Percentiles rank a stretch among this genome's conserved stretches.
Conservation (phyloP, 2,113 vertebrate species). For the Oceanites oceanicus region DNA sequence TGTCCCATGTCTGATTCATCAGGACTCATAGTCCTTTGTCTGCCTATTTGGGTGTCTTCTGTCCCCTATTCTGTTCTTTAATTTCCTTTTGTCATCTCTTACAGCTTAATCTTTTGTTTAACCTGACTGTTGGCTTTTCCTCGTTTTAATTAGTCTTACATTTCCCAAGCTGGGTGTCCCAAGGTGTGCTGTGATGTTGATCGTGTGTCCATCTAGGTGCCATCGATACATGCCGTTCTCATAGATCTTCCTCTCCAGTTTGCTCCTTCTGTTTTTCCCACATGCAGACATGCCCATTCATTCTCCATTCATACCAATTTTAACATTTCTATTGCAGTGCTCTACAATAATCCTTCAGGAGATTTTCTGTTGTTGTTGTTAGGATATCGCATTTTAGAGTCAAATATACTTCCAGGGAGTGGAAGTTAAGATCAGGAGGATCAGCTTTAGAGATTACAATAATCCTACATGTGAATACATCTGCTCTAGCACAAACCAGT, state of each 20-base stretch:
- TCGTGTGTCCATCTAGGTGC: neutral
- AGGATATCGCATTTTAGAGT: neutral
- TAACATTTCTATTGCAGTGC: neutral
- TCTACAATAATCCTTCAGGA: neutral
- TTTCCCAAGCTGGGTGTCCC: neutral
- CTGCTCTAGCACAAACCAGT: neutral
- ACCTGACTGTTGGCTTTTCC: neutral
- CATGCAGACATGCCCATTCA: neutral
- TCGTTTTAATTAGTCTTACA: neutral
- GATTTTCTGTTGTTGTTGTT: neutral
- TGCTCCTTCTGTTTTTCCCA: neutral
- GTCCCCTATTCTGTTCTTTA: neutral
- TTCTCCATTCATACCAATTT: neutral
- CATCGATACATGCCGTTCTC: neutral
- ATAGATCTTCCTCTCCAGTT: neutral
- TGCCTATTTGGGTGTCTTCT: neutral
- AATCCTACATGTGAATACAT: neutral
- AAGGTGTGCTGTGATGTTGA: neutral
- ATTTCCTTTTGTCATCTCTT: neutral
- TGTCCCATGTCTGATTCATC: neutral
- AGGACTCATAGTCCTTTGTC: neutral
- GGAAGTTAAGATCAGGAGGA: neutral
- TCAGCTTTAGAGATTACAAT: neutral
- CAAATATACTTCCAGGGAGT: neutral
- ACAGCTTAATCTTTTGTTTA: neutral